Percentiles rank a stretch among this genome's conserved stretches.
phyloP scores from a whole-genome alignment of 2,113 vertebrate species.

The Anas platyrhynchos region DNA sequence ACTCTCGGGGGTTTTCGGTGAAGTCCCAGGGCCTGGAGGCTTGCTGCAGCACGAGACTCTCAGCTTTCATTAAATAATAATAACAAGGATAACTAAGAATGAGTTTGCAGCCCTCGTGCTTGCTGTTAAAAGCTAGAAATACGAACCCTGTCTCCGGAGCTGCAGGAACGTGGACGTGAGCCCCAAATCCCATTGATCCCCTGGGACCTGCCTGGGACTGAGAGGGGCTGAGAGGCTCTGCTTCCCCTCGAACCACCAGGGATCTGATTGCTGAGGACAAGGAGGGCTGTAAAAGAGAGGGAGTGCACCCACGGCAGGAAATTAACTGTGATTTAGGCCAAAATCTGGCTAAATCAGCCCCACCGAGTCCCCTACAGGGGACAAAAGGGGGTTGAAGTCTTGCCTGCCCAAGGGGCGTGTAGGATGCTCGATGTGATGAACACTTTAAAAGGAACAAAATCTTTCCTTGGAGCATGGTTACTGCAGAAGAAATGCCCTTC shows the following conservation, averaged over 20 bases:
- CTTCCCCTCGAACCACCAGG: neutral
- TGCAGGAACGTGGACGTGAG: too few relatives aligned
- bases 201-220: neutral
- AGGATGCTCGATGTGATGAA: neutral
- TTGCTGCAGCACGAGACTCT: neutral
- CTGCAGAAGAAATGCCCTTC: neutral
- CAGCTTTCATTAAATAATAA: neutral
- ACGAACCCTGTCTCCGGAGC: rapidly evolving
- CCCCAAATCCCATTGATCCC: neutral
- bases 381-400: neutral
- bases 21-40: neutral
- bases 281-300: neutral
- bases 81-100: neutral
- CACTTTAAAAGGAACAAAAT: neutral
- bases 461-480: neutral
- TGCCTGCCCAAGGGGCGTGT: neutral
- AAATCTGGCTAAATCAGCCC: neutral
- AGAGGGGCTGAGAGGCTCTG: neutral
- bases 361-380: neutral
- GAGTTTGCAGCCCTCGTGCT: neutral
- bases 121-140: neutral
- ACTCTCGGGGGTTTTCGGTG: rapidly evolving
- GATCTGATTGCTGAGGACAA: neutral
- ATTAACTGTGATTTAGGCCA: neutral
- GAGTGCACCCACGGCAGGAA: neutral